Percentiles rank a stretch among this genome's conserved stretches.
These are phyloP conservation scores for Diprion similis DNA, from an alignment of 1,140 invertebrate species.

Conservation along the genomic window DNA sequence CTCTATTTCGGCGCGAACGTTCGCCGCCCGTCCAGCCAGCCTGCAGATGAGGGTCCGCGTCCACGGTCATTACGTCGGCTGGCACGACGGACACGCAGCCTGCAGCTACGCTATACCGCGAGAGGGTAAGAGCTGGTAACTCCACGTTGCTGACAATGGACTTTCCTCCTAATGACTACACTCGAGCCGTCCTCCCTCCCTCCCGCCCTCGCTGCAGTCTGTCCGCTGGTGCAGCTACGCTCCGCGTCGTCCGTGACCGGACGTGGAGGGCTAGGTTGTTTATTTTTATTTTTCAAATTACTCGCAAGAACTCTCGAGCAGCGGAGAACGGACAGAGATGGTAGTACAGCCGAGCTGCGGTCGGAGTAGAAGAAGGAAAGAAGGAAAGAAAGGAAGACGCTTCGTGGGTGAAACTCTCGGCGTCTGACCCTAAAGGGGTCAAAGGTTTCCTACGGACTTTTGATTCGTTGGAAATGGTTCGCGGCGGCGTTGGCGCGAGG, in stretches of 20 bases:
- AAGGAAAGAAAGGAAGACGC: too few species aligned
- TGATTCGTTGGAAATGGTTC: too few species aligned
- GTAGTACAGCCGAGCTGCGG: background rate
- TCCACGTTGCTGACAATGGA: background rate
- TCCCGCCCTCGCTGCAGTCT: background rate
- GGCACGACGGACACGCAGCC: background rate
- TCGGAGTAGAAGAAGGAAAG: too few species aligned
- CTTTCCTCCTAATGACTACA: slow-evolving; percentile 3
- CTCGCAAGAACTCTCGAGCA: background rate
- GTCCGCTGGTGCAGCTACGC: background rate
- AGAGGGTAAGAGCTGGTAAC: background rate
- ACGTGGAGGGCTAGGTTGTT: background rate
- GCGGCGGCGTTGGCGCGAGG: too few species aligned
- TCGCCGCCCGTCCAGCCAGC: too few species aligned
- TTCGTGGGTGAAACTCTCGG: too few species aligned
- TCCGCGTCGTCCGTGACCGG: background rate
- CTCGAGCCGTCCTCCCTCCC: background rate
- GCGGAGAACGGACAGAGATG: background rate
- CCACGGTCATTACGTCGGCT: slow-evolving; percentile 2
- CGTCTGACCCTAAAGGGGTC: too few species aligned
- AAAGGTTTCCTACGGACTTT: too few species aligned
- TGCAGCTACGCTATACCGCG: background rate
- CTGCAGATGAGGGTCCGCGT: background rate
- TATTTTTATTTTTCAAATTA: background rate
- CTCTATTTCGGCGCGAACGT: too few species aligned